phyloP scores from a whole-genome alignment of 2,113 vertebrate genomes.

The Nothobranchius furzeri region DNA sequence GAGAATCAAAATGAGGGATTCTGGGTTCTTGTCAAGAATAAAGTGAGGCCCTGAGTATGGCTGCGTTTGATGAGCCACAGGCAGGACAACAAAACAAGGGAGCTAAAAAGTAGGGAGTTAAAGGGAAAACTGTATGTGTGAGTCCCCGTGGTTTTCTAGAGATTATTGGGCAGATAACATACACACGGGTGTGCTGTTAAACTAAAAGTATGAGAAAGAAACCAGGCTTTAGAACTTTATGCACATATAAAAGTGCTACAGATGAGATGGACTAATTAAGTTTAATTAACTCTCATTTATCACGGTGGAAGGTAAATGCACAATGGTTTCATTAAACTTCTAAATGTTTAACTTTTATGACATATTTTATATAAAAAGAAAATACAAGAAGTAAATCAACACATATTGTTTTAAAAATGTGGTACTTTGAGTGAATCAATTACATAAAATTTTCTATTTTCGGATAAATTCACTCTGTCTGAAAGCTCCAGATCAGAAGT shows the following conservation, averaged over 20 bases:
- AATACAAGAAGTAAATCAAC: no score
- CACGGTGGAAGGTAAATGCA: no score
- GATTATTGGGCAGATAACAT: conserved; percentile 18
- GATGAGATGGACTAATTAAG: background rate
- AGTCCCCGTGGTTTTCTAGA: conserved; percentile 18
- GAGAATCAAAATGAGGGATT: background rate
- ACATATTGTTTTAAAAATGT: no score
- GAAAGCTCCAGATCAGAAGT: no score
- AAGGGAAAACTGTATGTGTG: conserved; percentile 25
- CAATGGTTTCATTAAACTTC: no score
- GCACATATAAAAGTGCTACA: conserved; percentile 14
- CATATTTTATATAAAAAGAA: no score
- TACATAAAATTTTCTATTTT: no score
- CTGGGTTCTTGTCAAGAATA: conserved; percentile 44
- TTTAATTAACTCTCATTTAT: background rate
- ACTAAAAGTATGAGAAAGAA: conserved; percentile 26
- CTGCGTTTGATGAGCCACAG: conserved; percentile 41
- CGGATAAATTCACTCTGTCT: no score
- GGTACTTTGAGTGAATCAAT: no score
- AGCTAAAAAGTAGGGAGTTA: conserved; percentile 12
- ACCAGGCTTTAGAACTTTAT: conserved; percentile 17
- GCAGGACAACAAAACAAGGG: conserved; percentile 38
- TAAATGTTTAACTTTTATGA: no score
- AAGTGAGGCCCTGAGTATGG: conserved; percentile 57
- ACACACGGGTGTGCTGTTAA: conserved; percentile 16